A percentile compares a stretch with the other conserved stretches of the same genome.
Evolutionary conservation across 2,797 vertebrate genomes (phyloP).

Genomic region (Apodemus agrarius): DNA sequence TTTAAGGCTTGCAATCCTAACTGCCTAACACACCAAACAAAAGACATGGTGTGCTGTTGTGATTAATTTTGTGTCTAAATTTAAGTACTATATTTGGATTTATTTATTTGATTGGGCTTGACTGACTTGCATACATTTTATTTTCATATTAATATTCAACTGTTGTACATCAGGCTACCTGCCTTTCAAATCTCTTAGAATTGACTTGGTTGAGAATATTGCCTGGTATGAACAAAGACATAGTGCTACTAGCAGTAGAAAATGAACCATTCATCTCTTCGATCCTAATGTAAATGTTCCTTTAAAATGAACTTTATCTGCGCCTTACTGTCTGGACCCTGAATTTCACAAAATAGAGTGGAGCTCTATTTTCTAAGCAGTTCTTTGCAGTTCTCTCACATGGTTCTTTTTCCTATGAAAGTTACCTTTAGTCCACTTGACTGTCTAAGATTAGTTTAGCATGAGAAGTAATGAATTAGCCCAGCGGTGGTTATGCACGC

Average conservation of each 20-base stretch:
- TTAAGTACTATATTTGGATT: not conserved
- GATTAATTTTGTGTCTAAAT: not conserved
- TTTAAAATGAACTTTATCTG: not conserved
- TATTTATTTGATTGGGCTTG: no score
- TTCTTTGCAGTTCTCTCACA: not conserved
- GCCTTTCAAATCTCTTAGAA: not conserved
- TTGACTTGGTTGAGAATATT: not conserved
- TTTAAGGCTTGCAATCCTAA: not conserved
- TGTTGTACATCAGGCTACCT: not conserved
- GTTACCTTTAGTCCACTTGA: not conserved
- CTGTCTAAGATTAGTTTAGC: not conserved
- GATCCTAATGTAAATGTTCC: not conserved
- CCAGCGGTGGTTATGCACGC: no score
- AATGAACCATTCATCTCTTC: no score
- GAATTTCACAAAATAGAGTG: not conserved
- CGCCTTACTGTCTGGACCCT: not conserved
- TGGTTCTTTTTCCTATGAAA: not conserved
- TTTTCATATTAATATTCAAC: not conserved
- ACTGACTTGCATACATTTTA: not conserved
- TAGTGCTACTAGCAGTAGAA: not conserved
- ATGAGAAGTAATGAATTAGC: not conserved
- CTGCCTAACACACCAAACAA: no score
- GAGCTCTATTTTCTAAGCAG: no score
- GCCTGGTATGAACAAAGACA: no score
- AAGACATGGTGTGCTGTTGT: no score